Base-by-base conservation (phyloP, 2,797 vertebrate species). In the Emys orbicularis region DNA sequence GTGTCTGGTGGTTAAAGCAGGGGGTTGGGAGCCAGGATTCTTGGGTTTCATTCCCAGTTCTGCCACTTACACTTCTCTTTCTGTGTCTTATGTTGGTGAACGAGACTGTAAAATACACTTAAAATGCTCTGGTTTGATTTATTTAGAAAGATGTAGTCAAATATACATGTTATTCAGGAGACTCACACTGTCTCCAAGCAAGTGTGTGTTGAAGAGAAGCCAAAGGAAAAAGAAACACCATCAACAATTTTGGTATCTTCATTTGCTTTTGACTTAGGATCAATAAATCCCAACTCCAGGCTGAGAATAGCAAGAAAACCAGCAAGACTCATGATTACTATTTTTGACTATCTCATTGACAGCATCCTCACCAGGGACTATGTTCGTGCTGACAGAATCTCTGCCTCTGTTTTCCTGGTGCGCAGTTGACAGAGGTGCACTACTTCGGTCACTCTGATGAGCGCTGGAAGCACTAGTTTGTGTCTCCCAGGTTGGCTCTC, bases 281-380 rank as follows among this genome's bases (percentile, higher is more conserved):
- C 44, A 25, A 23, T 56, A 5, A 76, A 59, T 56, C 84, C 74
- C 61, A 56, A 61, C 15, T 61, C 19, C 84, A 21, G 31, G 1
- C 44, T 2, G 74, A 79, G 86, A 31, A 83, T 68, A 56, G n/a
- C 1, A 7, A 16, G 49, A 37, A 53, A 50, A 9, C 10, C 77
- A 1, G 34, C 5, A 0, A 0, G 19, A 19, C 27, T 19, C 4
- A 5, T 29, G 44, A 83, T 44, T 4, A 9, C 77, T 18, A 31
- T 59, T 29, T 1, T 29, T 76, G 23, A 76, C 27, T 76, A 4
- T 76, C 41, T 76, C 9, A 41, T 6, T 41, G 79, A 16, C 74
- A 23, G 56, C 72, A 12, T 16, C 83, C 50, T 85, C 83, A 37
- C n/a, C 50, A 47, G 49, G 83, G 83, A 85, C 52, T 68, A 37